Conservation (phyloP, 2,797 vertebrate genomes). For the Eulemur albifrons region DNA sequence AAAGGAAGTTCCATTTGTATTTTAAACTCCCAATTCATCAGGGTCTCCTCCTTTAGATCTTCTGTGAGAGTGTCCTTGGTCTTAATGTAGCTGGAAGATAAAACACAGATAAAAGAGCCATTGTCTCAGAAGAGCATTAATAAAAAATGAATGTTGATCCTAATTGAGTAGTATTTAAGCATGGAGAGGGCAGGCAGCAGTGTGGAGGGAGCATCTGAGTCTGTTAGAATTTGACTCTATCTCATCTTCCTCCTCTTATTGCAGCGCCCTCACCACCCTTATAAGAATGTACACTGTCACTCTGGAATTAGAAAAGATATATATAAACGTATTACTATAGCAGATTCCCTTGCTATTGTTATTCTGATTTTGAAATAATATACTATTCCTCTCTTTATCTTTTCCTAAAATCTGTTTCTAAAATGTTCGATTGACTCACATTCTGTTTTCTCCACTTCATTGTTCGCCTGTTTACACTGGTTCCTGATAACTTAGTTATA, state of each 20-base stretch:
- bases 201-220: constrained; percentile 47
- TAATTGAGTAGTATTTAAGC: constrained; percentile 81
- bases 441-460: neutral
- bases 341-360: neutral
- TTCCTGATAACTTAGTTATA: neutral
- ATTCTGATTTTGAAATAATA: neutral
- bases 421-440: neutral
- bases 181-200: constrained; percentile 57
- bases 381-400: neutral
- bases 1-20: constrained; percentile 69
- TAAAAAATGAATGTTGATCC: constrained; percentile 82
- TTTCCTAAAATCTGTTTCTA: constrained; percentile 7
- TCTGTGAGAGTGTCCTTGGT: constrained; percentile 68
- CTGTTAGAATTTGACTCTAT: neutral
- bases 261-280: neutral
- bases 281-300: neutral
- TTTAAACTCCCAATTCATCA: constrained; percentile 63
- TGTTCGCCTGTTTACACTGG: neutral
- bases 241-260: neutral
- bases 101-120: constrained; percentile 76
- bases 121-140: constrained; percentile 76
- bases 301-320: neutral
- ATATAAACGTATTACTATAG: neutral
- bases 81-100: constrained; percentile 73
- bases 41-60: constrained; percentile 70